Evolutionary conservation across 2,888 invertebrate species (phyloP), one percentile per base, ranked within the genome.

Genomic region (Drosophila niveifrons): DNA sequence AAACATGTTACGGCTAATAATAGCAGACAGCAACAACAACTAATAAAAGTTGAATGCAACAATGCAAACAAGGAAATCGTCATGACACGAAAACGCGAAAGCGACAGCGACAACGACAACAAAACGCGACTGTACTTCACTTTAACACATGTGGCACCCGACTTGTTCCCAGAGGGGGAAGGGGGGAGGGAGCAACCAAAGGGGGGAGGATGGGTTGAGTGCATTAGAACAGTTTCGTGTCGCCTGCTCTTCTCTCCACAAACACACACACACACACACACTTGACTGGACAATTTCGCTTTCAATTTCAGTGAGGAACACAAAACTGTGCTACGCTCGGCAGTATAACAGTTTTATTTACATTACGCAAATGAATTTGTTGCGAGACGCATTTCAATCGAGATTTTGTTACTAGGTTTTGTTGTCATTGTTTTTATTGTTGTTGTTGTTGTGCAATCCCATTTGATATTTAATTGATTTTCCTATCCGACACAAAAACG

Each of bases 21-120:
- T 73, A 78, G 67, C 43, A 68, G 67, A 65, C 64, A 75, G 31
- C 34, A 73, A 66, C 23, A 69, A 50, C 28, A 72, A 48, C 43
- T 67, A 50, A 4, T 10, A 74, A 57, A 47, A 58, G n/a, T 59
- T 68, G 52, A 80, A 64, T 75, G 71, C 77, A 80, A 72, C 77
- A 77, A 80, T 68, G 73, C 83, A 75, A 82, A 78, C 82, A 74
- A 75, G 84, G 84, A 83, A 86, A 82, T 69, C 59, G 68, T 61
- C 71, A 71, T 34, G 55, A 66, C 68, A 82, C 66, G 55, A 64
- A 65, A 61, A 61, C 23, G 23, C 23, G 23, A 23, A 23, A 23
- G 11, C 57, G 41, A 52, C 67, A 51, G 31, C 29, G 23, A 23
- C 23, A 23, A n/a, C 36, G 36, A n/a, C 36, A 36, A 36, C 36